Evolutionary conservation across 1,140 invertebrate genomes (phyloP), one percentile per base, ranked within the genome.

Genomic region (Drosophila pseudoobscura): DNA sequence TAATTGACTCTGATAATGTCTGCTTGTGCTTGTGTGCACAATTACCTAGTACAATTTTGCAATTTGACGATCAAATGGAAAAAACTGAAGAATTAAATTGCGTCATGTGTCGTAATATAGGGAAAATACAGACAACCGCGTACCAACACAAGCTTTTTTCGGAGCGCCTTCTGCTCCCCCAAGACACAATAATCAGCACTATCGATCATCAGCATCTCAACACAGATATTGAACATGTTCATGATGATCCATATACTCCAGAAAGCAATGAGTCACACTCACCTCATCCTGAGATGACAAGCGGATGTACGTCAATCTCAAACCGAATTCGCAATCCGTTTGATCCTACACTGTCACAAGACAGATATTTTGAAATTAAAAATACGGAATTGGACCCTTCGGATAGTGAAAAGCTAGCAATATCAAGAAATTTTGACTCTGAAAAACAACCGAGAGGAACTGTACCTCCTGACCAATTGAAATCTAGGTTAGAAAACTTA

Each of bases 201-300:
- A 91, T 94, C 20, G 93, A 94, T 71, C 92, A 91, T 17, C 91
- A 92, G n/a, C 80, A 93, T 60, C 84, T 94, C 0, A 92, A 88
- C 57, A 88, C 82, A 9, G 73, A 57, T 45, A 56, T 75, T 46
- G 70, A 88, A 46, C 91, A 66, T 24, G 46, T 63, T 26, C 92
- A 92, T 24, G 90, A 94, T 80, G 95, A 95, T 89, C 95, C 95
- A 1, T 96, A 96, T 71, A 96, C 95, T 0, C 95, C 95, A 13
- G 95, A 96, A 77, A 96, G 95, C 92, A 93, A 94, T 73, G 95
- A 96, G 73, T 96, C 95, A 59, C 94, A 94, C 71, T 95, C 95
- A 52, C 95, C 95, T 8, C 94, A 94, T 70, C 92, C 93, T 20
- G 92, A 94, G 46, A 15, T 77, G 8, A 75, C 57, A 2, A 79